These are phyloP conservation scores for Caenorhabditis virilis DNA, from an alignment of 2,888 invertebrate genomes.

Conservation along the genomic window DNA sequence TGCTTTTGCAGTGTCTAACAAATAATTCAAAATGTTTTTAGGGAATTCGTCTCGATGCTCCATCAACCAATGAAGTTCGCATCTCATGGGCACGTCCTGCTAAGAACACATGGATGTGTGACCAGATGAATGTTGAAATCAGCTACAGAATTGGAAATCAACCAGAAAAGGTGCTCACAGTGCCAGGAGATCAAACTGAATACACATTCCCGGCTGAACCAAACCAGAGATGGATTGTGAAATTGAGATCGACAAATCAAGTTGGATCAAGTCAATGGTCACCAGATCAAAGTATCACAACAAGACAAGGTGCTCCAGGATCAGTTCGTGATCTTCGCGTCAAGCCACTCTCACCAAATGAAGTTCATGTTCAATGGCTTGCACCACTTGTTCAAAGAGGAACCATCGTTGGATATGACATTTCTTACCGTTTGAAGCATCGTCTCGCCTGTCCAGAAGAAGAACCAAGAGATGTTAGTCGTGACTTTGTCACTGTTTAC, in stretches of 20 bases:
- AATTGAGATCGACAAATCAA: constrained; percentile 57
- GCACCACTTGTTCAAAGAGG: constrained; percentile 65
- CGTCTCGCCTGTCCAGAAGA: constrained; percentile 69
- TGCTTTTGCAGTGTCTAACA: too few species aligned
- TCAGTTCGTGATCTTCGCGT: constrained; percentile 62
- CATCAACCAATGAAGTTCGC: constrained; percentile 65
- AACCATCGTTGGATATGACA: constrained; percentile 68
- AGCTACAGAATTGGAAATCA: constrained; percentile 64
- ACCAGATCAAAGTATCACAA: constrained; percentile 60
- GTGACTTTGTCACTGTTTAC: constrained; percentile 68
- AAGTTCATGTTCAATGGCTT: constrained; percentile 65
- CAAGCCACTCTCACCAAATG: constrained; percentile 58
- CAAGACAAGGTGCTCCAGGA: constrained; percentile 68
- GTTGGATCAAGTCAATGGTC: constrained; percentile 61
- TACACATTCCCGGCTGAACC: constrained; percentile 68
- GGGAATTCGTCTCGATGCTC: constrained; percentile 59
- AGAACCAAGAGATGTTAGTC: constrained; percentile 66
- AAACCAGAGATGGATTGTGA: constrained; percentile 66
- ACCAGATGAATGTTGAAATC: constrained; percentile 67
- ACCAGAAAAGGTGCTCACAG: constrained; percentile 58
- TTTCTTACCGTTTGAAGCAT: constrained; percentile 67
- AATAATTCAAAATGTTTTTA: too few species aligned
- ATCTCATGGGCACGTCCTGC: constrained; percentile 64
- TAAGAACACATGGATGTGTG: constrained; percentile 68
- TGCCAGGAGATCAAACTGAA: constrained; percentile 65